Conservation (phyloP, 2,797 vertebrate species). For the Oreonectes daqikongensis region DNA sequence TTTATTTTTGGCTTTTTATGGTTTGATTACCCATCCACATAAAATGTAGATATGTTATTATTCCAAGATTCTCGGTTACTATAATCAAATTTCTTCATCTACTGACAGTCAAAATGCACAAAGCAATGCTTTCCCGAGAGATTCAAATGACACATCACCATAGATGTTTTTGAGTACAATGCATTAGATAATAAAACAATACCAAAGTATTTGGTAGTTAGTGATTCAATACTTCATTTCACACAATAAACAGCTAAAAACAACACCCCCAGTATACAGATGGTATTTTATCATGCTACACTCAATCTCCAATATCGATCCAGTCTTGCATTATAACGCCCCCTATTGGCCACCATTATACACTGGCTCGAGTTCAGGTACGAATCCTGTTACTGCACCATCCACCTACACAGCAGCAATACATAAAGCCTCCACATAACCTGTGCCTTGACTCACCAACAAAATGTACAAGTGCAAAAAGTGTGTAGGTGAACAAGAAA, state of each 20-base stretch:
- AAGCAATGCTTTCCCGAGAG: neutral
- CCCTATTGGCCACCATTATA: neutral
- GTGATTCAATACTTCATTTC: neutral
- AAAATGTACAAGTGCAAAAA: constrained; percentile 6
- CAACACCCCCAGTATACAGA: neutral
- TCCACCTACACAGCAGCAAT: constrained; percentile 17
- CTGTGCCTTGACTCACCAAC: constrained; percentile 22
- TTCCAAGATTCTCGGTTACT: neutral
- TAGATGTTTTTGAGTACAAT: neutral
- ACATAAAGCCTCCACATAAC: constrained; percentile 35
- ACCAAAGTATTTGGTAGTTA: neutral
- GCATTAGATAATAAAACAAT: neutral
- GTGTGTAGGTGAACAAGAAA: constrained; percentile 2
- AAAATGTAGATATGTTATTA: neutral
- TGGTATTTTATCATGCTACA: neutral
- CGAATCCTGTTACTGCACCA: neutral
- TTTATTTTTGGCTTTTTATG: neutral
- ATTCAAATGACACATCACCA: neutral
- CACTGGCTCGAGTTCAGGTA: neutral
- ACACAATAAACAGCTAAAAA: constrained; percentile 1
- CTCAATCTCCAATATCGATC: neutral
- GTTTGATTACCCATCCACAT: neutral
- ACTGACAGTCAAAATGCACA: neutral
- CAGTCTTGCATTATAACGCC: neutral
- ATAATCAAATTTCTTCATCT: constrained; percentile 1